Evolutionary conservation across 2,888 invertebrate species (phyloP).

Genomic region (Microctonus hyperodae): DNA sequence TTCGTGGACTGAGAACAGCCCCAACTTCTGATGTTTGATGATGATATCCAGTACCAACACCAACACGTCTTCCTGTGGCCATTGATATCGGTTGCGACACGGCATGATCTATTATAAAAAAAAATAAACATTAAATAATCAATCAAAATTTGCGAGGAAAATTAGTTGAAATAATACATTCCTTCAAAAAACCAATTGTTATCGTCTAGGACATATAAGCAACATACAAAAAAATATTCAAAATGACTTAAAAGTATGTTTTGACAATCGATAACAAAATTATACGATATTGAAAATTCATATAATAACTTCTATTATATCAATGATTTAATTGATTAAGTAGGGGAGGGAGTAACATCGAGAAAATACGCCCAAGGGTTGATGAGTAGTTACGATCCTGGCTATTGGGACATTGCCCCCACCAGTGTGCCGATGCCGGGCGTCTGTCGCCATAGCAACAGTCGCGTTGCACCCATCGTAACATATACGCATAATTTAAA

Average conservation of each 20-base stretch:
- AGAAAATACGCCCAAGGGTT: conserved; percentile 37
- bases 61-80: conserved; percentile 75
- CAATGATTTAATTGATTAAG: conserved; percentile 9
- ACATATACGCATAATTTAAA: conserved; percentile 39
- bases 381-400: conserved; percentile 58
- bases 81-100: conserved; percentile 78
- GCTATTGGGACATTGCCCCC: conserved; percentile 63
- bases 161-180: too few relatives aligned
- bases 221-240: neutral
- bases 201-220: too few relatives aligned
- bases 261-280: neutral
- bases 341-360: too few relatives aligned
- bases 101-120: conserved; percentile 68
- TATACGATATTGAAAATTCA: neutral
- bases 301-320: neutral
- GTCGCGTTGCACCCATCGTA: conserved; percentile 61
- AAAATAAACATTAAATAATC: conserved; percentile 26
- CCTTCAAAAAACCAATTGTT: too few relatives aligned
- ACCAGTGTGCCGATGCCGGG: conserved; percentile 61
- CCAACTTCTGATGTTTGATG: conserved; percentile 61
- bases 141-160: too few relatives aligned
- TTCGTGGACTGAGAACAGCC: conserved; percentile 61
- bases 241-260: neutral
- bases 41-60: conserved; percentile 66
- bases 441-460: conserved; percentile 66